These are phyloP conservation scores for Atta colombica DNA, from an alignment of 1,140 invertebrate species.

Conservation along the genomic window DNA sequence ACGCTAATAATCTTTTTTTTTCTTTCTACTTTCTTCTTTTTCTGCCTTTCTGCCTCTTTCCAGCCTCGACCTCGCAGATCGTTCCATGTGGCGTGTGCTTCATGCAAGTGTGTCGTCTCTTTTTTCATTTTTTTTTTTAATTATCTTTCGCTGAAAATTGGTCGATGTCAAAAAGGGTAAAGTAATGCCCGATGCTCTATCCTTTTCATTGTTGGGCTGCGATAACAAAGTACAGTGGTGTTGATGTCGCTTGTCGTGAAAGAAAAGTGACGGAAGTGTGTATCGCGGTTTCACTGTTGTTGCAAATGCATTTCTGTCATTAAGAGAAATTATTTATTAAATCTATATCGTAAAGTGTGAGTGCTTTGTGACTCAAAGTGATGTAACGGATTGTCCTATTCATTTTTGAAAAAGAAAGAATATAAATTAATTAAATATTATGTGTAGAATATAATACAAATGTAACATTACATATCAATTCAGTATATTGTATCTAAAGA, in stretches of 20 bases:
- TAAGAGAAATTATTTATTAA: constrained; percentile 22
- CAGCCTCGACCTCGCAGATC: constrained; percentile 65
- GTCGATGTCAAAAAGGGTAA: constrained; percentile 57
- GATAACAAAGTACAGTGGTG: constrained; percentile 65
- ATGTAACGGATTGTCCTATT: neutral
- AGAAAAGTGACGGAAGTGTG: constrained; percentile 39
- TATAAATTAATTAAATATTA: constrained; percentile 11
- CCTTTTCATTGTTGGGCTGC: constrained; percentile 69
- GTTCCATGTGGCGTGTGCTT: constrained; percentile 74
- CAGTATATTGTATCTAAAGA: neutral
- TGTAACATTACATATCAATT: neutral
- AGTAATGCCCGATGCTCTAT: constrained; percentile 65
- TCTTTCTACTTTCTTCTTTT: constrained; percentile 51
- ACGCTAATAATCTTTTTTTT: constrained; percentile 16
- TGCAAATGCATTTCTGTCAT: constrained; percentile 11
- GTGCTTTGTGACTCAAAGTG: neutral
- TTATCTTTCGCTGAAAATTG: constrained; percentile 67
- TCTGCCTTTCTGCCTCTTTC: constrained; percentile 66
- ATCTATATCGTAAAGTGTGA: neutral
- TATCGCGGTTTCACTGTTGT: constrained; percentile 43
- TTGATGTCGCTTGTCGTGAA: constrained; percentile 56
- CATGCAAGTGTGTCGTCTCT: constrained; percentile 71
- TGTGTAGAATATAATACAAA: neutral
- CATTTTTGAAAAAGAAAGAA: neutral
- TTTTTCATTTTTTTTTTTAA: constrained; percentile 38